phyloP scores from a whole-genome alignment of 1,140 invertebrate species.

The Temnothorax curvispinosus region DNA sequence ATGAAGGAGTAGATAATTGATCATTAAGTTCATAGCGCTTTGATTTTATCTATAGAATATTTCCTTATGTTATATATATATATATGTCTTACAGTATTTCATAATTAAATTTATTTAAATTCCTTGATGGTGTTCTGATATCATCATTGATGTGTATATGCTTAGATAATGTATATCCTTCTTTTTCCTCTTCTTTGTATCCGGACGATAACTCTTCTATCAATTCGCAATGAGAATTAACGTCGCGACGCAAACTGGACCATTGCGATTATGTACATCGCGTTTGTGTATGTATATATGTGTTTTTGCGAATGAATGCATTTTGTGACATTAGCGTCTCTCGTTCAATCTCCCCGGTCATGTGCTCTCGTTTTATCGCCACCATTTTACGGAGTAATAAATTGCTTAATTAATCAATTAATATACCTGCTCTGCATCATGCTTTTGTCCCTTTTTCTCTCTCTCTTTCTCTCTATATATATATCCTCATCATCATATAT shows the following conservation, averaged over 20 bases:
- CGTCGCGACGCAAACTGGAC: slow-evolving; percentile 36
- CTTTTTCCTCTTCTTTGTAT: slow-evolving; percentile 49
- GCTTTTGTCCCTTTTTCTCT: slow-evolving; percentile 59
- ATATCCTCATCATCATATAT: slow-evolving; percentile 23
- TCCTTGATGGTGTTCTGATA: slow-evolving; percentile 45
- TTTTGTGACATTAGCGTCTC: slow-evolving; percentile 42
- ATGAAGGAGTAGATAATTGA: slow-evolving; percentile 39
- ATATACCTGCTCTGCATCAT: slow-evolving; percentile 58
- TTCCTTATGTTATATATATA: slow-evolving; percentile 30
- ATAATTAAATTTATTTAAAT: slow-evolving; percentile 52
- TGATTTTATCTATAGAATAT: slow-evolving; percentile 54
- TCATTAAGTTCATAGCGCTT: slow-evolving; percentile 36
- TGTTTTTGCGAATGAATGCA: slow-evolving; percentile 37
- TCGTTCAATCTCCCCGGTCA: slow-evolving; percentile 28
- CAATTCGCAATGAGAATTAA: slow-evolving; percentile 57
- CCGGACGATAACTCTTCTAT: slow-evolving; percentile 34
- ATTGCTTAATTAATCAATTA: slow-evolving; percentile 62
- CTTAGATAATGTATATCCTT: not conserved
- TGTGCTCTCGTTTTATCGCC: slow-evolving; percentile 34
- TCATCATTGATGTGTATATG: slow-evolving; percentile 27
- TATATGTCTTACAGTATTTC: slow-evolving; percentile 32
- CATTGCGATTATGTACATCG: slow-evolving; percentile 40
- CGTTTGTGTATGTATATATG: slow-evolving; percentile 12
- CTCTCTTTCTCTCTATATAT: not conserved
- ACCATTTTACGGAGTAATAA: slow-evolving; percentile 58